Evolutionary conservation across 2,888 invertebrate genomes (phyloP).

Genomic region (Cantharis rustica): DNA sequence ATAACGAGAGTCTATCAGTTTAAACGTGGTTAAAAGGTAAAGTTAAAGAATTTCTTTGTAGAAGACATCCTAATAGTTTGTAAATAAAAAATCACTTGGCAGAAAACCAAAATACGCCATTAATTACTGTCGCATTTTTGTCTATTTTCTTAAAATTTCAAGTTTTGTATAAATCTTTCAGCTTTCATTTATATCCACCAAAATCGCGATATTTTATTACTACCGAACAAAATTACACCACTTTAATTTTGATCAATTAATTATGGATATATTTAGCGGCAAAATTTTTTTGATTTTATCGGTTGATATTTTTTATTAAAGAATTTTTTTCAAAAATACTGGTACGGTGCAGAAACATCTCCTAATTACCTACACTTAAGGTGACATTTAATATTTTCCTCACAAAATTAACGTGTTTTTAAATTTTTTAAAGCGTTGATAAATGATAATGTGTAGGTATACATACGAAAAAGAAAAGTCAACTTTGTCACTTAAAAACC

Average conservation of each 20-base stretch:
- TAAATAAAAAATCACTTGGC: constrained; percentile 2
- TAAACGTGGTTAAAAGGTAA: not conserved
- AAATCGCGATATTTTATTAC: not conserved
- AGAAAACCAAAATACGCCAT: not conserved
- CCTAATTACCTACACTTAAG: not conserved
- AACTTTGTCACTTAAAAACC: not conserved
- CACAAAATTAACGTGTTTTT: not conserved
- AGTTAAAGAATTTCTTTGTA: not conserved
- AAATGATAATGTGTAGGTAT: constrained; percentile 1
- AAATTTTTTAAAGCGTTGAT: not conserved
- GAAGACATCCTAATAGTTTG: constrained; percentile 1
- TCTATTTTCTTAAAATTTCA: not conserved
- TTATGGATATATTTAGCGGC: not conserved
- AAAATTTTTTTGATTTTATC: not conserved
- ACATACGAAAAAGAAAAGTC: not conserved
- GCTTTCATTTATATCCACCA: not conserved
- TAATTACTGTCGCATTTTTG: not conserved
- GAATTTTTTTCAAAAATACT: not conserved
- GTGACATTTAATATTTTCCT: not conserved
- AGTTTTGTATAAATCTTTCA: not conserved
- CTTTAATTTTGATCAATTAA: not conserved
- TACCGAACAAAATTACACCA: not conserved
- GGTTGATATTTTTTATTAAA: not conserved
- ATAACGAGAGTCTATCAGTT: not conserved
- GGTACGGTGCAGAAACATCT: not conserved